Conservation (phyloP, 1,140 invertebrate species). For the Acromyrmex heyeri region DNA sequence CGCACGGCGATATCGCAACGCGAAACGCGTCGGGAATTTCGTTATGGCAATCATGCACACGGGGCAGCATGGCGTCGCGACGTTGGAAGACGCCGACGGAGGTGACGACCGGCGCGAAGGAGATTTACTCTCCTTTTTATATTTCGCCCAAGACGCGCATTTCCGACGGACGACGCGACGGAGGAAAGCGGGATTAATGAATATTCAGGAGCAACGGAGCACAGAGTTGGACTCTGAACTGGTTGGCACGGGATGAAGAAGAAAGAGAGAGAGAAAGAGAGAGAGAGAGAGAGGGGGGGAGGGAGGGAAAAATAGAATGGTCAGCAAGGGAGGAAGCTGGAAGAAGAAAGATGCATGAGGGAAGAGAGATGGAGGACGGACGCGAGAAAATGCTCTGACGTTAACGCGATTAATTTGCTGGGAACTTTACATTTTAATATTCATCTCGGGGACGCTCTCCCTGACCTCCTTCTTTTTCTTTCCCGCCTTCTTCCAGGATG, state of each 20-base stretch:
- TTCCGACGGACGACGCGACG: constrained; percentile 65
- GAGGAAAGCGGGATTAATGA: constrained; percentile 79
- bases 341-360: constrained; percentile 35
- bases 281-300: background rate
- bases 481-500: background rate
- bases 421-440: constrained; percentile 83
- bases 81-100: constrained; percentile 9
- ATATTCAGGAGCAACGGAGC: constrained; percentile 78
- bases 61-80: background rate
- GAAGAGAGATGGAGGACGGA: constrained; percentile 17
- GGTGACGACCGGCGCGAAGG: constrained; percentile 24
- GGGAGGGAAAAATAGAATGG: constrained; percentile 58
- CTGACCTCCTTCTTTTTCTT: constrained; percentile 14
- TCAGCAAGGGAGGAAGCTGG: constrained; percentile 7
- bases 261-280: constrained; percentile 1
- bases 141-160: constrained; percentile 64
- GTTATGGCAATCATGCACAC: constrained; percentile 58
- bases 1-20: constrained; percentile 61
- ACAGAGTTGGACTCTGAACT: constrained; percentile 55
- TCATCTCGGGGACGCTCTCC: constrained; percentile 73
- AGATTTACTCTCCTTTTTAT: constrained; percentile 69
- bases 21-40: constrained; percentile 69
- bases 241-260: constrained; percentile 49
- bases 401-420: constrained; percentile 83
- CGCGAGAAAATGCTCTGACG: constrained; percentile 80